Base-by-base conservation (phyloP, 2,113 vertebrate species). In the Glaucidium brasilianum region DNA sequence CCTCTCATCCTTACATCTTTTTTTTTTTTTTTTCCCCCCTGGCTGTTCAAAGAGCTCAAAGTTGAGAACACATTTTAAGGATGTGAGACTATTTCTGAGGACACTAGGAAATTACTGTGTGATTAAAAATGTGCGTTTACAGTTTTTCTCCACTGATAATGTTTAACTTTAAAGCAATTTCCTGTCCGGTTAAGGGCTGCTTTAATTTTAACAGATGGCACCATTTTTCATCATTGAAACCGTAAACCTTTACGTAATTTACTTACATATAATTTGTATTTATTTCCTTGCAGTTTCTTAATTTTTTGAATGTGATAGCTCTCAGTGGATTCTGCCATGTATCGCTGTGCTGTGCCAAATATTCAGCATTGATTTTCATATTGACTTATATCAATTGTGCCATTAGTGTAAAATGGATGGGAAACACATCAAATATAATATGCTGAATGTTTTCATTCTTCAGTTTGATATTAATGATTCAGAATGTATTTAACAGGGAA, bases 321-420 rank as follows among this genome's bases (percentile, higher is more conserved):
- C 74, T 90, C 68, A 43, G 45, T 81, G 80, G 89, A 78, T 84
- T 93, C 85, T 90, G 93, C 93, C 87, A 86, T 68, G 64, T 80
- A 78, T 47, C 3, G 2, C 41, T 74, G 32, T 18, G 30, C 26
- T 60, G 43, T 96, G 97, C 85, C 96, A 97, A 95, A 85, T 72
- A 82, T 35, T 68, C 88, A 79, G 53, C 86, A 95, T 73, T 96
- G 94, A 95, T 97, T 96, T 98, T 94, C 68, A 62, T 84, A 93
- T 88, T 93, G 95, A 93, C 74, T 97, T 93, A 27, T 22, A 96
- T 94, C 95, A 97, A 56, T 96, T 79, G 93, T 96, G 77, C 78
- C 34, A 90, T 96, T 78, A 90, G 83, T 74, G 69, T 88, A 75
- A 97, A 96, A 96, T 78, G 58, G 63, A 92, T 84, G 82, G 35